Conservation (phyloP, 2,888 invertebrate genomes). For the Drosophila paranaensis region DNA sequence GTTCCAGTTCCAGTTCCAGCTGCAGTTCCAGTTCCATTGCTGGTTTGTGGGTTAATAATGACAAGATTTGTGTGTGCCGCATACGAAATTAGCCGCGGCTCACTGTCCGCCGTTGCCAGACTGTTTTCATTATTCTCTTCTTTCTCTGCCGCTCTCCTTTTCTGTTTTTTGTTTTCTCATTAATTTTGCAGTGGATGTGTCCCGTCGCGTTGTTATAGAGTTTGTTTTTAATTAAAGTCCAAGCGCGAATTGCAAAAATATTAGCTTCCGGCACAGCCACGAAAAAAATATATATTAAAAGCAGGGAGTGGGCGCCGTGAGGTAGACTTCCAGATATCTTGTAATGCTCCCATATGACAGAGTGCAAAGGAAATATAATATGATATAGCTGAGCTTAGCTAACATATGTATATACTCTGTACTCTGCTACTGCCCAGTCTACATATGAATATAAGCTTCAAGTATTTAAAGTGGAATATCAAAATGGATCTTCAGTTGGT, state of each 20-base stretch:
- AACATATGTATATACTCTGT: constrained; percentile 6
- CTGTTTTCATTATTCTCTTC: neutral
- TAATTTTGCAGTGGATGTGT: constrained; percentile 42
- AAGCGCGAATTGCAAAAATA: constrained; percentile 60
- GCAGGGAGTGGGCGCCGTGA: no score
- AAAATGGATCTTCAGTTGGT: neutral
- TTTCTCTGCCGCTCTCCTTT: neutral
- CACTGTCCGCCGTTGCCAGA: constrained; percentile 42
- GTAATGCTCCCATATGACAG: neutral
- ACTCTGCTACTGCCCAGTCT: neutral
- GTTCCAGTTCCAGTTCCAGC: constrained; percentile 14
- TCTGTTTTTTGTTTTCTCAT: constrained; percentile 33
- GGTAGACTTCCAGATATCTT: neutral
- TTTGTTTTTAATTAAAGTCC: constrained; percentile 65
- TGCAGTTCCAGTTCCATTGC: constrained; percentile 10
- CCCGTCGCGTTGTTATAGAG: constrained; percentile 20
- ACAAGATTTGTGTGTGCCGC: constrained; percentile 75
- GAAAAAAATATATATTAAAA: neutral
- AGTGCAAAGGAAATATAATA: neutral
- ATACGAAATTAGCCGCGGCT: constrained; percentile 67
- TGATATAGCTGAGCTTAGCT: neutral
- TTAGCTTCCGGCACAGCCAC: constrained; percentile 55
- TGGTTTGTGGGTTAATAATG: constrained; percentile 68
- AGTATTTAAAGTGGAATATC: neutral
- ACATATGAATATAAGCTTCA: neutral